Conservation (phyloP, 2,888 invertebrate genomes). For the Lasioglossum pauxillum region DNA sequence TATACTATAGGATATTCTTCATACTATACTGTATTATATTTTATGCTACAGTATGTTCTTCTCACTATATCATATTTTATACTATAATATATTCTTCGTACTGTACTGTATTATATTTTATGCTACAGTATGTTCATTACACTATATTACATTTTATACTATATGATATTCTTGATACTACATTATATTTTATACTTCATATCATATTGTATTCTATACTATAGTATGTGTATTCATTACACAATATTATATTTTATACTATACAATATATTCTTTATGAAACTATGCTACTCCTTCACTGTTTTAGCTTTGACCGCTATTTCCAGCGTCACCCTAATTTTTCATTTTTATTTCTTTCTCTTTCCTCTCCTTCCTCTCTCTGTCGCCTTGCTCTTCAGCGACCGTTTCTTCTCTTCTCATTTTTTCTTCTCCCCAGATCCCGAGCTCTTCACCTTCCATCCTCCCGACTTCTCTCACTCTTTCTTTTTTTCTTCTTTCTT, state of each 20-base stretch:
- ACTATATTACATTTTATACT: not conserved
- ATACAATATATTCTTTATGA: not conserved
- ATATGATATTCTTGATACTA: not conserved
- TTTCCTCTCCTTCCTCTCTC: not conserved
- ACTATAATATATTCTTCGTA: not conserved
- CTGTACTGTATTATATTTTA: not conserved
- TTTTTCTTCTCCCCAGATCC: not conserved
- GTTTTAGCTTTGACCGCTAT: too few species aligned
- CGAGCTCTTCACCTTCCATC: not conserved
- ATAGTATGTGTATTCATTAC: not conserved
- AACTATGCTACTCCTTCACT: not conserved
- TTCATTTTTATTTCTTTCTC: not conserved
- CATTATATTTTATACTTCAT: not conserved
- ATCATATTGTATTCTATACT: not conserved
- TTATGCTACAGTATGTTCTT: not conserved
- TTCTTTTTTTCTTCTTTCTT: not conserved
- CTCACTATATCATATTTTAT: rapidly evolving
- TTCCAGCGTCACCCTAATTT: not conserved
- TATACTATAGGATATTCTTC: not conserved
- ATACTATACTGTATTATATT: not conserved
- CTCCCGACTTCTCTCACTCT: not conserved
- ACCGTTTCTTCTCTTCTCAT: not conserved
- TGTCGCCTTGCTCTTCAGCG: not conserved
- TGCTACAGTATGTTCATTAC: not conserved
- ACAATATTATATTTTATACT: not conserved